Evolutionary conservation across 1,140 invertebrate genomes (phyloP).

Genomic region (Augochlora pura): DNA sequence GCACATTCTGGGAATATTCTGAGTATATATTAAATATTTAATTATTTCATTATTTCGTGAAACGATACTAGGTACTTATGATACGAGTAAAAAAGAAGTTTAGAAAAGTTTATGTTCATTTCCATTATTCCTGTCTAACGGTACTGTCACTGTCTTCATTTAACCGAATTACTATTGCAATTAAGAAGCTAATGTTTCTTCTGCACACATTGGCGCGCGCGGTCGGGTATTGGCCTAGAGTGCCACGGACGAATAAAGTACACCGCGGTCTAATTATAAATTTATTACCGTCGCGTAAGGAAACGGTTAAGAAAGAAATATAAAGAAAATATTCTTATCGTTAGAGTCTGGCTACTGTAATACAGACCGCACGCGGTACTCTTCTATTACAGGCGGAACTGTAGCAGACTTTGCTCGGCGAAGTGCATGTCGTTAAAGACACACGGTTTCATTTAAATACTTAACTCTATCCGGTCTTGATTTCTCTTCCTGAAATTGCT

Average conservation of each 20-base stretch:
- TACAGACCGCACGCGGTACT: conserved; percentile 14
- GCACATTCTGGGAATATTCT: no score
- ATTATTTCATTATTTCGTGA: no score
- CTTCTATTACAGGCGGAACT: conserved; percentile 21
- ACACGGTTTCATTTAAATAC: conserved; percentile 39
- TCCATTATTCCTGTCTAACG: not conserved
- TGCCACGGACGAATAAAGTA: not conserved
- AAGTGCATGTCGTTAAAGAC: conserved; percentile 45
- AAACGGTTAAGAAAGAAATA: conserved; percentile 4
- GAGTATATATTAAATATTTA: no score
- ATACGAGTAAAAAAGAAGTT: no score
- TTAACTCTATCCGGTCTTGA: conserved; percentile 33
- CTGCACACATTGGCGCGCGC: not conserved
- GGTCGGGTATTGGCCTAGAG: not conserved
- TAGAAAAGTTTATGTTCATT: no score
- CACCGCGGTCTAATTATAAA: not conserved
- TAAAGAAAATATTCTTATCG: conserved; percentile 65
- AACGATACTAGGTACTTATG: no score
- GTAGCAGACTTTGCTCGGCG: conserved; percentile 26
- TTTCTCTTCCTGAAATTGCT: conserved; percentile 24
- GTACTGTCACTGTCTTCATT: not conserved
- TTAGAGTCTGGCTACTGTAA: conserved; percentile 26
- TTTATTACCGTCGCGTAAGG: not conserved
- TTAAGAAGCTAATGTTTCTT: not conserved
- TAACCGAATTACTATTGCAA: not conserved